These are phyloP conservation scores for Muscicapa comitata DNA, from an alignment of 2,797 vertebrate species.

Conservation along the genomic window DNA sequence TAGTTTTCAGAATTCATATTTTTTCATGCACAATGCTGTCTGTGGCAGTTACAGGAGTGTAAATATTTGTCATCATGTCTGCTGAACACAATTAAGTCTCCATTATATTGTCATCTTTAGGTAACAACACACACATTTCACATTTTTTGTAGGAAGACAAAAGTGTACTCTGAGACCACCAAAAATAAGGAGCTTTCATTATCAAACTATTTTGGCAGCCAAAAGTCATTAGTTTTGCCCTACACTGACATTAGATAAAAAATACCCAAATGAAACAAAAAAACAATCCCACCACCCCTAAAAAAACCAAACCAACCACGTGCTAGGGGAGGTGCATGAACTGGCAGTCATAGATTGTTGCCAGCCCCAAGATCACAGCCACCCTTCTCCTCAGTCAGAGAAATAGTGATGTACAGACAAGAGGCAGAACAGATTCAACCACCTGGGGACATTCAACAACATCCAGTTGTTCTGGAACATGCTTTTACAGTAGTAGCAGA, in stretches of 20 bases:
- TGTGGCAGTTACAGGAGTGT: neutral
- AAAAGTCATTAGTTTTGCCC: neutral
- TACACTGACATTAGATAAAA: neutral
- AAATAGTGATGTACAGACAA: neutral
- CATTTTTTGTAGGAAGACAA: neutral
- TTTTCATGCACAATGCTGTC: neutral
- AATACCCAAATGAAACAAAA: fast-evolving
- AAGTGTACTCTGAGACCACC: neutral
- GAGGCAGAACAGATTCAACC: neutral
- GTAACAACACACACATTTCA: neutral
- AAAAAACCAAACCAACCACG: neutral
- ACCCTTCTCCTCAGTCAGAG: neutral
- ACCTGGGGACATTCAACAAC: neutral
- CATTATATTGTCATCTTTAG: neutral
- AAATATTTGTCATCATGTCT: neutral
- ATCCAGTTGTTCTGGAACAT: neutral
- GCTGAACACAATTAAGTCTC: neutral
- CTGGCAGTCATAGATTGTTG: neutral
- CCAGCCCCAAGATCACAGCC: neutral
- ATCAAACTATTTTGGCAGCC: neutral
- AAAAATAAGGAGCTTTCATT: neutral
- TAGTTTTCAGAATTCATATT: neutral
- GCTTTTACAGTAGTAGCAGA: neutral
- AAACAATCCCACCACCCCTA: neutral
- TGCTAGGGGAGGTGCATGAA: neutral